Evolutionary conservation across 2,888 invertebrate species (phyloP).

Genomic region (Parochlus steinenii): DNA sequence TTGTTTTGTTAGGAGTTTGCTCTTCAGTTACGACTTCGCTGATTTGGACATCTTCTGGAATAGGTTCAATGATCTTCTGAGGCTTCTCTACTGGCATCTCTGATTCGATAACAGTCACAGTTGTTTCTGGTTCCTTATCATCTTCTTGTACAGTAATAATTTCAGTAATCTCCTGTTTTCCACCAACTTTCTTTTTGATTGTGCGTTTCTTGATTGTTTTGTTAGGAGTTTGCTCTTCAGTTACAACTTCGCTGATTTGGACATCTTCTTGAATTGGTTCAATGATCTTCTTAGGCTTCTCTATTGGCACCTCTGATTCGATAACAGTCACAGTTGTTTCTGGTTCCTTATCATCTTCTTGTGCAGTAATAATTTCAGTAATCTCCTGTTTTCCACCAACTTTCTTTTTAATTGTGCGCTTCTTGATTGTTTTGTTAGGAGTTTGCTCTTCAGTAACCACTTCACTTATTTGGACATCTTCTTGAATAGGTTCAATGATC

Average conservation of each 20-base stretch:
- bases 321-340: slow-evolving; percentile 23
- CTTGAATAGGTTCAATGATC: no score
- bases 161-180: slow-evolving; percentile 30
- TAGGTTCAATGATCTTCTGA: slow-evolving; percentile 17
- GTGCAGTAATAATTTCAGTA: slow-evolving; percentile 32
- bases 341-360: slow-evolving; percentile 29
- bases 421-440: slow-evolving; percentile 28
- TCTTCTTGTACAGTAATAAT: slow-evolving; percentile 26
- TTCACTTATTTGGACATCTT: no score
- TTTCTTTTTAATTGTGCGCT: slow-evolving; percentile 28
- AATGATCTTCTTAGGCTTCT: slow-evolving; percentile 15
- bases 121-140: slow-evolving; percentile 29
- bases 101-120: slow-evolving; percentile 27
- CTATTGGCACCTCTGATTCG: slow-evolving; percentile 22
- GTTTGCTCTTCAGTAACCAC: no score
- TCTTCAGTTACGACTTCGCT: slow-evolving; percentile 17
- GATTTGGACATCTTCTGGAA: slow-evolving; percentile 18
- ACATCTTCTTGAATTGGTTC: slow-evolving; percentile 23
- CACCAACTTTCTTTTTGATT: slow-evolving; percentile 27
- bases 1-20: slow-evolving; percentile 17
- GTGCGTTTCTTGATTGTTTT: slow-evolving; percentile 21
- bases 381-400: slow-evolving; percentile 28
- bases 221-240: slow-evolving; percentile 20
- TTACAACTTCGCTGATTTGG: slow-evolving; percentile 16
- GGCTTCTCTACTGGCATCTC: slow-evolving; percentile 21